Conservation (phyloP, 1,140 invertebrate species). For the Tetramorium alpestre region DNA sequence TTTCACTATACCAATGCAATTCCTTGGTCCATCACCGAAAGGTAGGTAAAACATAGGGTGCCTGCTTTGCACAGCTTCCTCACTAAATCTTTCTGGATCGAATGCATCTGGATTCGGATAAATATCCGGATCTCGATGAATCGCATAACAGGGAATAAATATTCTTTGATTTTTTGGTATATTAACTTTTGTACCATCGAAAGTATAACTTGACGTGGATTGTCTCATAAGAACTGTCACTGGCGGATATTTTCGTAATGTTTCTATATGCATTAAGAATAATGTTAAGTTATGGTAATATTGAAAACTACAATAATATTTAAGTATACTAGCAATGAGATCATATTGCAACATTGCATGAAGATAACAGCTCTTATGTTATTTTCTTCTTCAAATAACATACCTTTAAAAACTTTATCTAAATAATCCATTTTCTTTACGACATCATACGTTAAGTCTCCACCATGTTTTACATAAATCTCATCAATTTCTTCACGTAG, state of each 20-base stretch:
- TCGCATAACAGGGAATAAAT: conserved; percentile 82
- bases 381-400: background rate
- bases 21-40: conserved; percentile 90
- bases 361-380: background rate
- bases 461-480: conserved; percentile 61
- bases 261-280: conserved; percentile 83
- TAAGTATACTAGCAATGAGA: too few relatives aligned
- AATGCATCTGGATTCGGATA: conserved; percentile 87
- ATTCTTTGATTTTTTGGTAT: conserved; percentile 82
- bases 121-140: conserved; percentile 87
- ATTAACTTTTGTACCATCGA: conserved; percentile 82
- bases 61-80: conserved; percentile 81
- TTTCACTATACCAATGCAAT: conserved; percentile 89
- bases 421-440: conserved; percentile 77
- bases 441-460: conserved; percentile 71
- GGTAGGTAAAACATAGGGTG: conserved; percentile 87
- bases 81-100: conserved; percentile 88
- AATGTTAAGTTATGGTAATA: background rate
- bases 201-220: conserved; percentile 83
- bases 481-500: conserved; percentile 57
- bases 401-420: conserved; percentile 76
- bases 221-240: conserved; percentile 83
- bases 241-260: conserved; percentile 87
- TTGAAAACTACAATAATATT: background rate
- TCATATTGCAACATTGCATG: too few relatives aligned